phyloP scores from a whole-genome alignment of 2,113 vertebrate genomes.

The Chamaetylas fuelleborni region DNA sequence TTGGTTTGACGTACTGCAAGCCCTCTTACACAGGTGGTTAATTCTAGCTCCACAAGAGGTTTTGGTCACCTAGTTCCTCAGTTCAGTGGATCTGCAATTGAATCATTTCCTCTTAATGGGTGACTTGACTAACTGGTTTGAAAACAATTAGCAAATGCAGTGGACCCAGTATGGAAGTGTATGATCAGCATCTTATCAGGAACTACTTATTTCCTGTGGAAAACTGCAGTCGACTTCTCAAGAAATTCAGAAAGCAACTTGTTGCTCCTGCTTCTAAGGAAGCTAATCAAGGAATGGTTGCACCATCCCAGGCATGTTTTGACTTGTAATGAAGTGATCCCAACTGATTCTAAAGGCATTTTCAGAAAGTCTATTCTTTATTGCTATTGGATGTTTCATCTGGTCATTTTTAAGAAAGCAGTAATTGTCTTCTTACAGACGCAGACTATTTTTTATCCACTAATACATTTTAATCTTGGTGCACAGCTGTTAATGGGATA shows the following conservation, averaged over 20 bases:
- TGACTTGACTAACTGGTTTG: slow-evolving; percentile 32
- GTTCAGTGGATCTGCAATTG: slow-evolving; percentile 21
- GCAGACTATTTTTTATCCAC: slow-evolving; percentile 9
- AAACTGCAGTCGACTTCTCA: background rate
- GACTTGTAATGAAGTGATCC: background rate
- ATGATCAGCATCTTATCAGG: background rate
- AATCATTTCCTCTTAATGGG: slow-evolving; percentile 42
- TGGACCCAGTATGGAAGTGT: slow-evolving; percentile 10
- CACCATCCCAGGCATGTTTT: background rate
- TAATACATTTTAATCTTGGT: slow-evolving; percentile 51
- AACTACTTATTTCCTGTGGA: background rate
- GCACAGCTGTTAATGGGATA: slow-evolving; percentile 45
- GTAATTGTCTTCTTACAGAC: slow-evolving; percentile 16
- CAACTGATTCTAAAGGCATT: background rate
- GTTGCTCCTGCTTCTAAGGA: background rate
- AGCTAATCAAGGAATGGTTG: slow-evolving; percentile 16
- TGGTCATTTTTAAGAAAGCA: slow-evolving; percentile 20
- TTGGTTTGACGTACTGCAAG: background rate
- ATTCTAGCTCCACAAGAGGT: slow-evolving; percentile 3
- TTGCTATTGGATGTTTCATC: slow-evolving; percentile 12
- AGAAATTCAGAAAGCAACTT: slow-evolving; percentile 21
- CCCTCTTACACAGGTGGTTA: slow-evolving; percentile 16
- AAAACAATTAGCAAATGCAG: slow-evolving; percentile 36
- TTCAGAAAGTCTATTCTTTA: background rate
- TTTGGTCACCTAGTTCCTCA: slow-evolving; percentile 47